These are phyloP conservation scores for Drosophila rhopaloa DNA, from an alignment of 1,140 invertebrate species.

Conservation along the genomic window DNA sequence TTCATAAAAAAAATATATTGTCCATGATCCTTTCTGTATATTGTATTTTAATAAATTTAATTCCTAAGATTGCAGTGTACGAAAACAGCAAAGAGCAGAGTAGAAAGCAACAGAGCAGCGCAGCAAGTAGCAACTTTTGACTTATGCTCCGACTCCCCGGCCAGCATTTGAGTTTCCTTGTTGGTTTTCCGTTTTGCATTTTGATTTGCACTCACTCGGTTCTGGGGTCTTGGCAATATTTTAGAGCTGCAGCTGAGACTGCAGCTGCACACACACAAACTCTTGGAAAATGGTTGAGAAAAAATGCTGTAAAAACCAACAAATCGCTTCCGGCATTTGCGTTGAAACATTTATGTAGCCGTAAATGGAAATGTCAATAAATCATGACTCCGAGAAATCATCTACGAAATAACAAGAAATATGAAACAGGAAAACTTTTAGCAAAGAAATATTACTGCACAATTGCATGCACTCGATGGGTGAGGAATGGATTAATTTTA, in stretches of 20 bases:
- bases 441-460: slow-evolving; percentile 53
- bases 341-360: slow-evolving; percentile 79
- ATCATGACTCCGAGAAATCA: slow-evolving; percentile 70
- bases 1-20: too few relatives aligned
- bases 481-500: slow-evolving; percentile 5
- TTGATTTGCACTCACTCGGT: slow-evolving; percentile 67
- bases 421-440: slow-evolving; percentile 65
- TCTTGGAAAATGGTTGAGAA: slow-evolving; percentile 23
- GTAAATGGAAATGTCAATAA: slow-evolving; percentile 83
- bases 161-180: slow-evolving; percentile 66
- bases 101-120: slow-evolving; percentile 21
- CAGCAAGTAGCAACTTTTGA: slow-evolving; percentile 59
- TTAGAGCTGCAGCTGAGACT: slow-evolving; percentile 46
- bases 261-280: slow-evolving; percentile 18
- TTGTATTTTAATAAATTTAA: too few relatives aligned
- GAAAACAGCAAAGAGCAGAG: neutral
- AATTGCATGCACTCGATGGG: slow-evolving; percentile 5
- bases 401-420: slow-evolving; percentile 43
- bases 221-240: slow-evolving; percentile 58
- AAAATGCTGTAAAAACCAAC: slow-evolving; percentile 56
- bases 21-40: too few relatives aligned
- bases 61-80: neutral
- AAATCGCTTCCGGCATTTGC: slow-evolving; percentile 79
- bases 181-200: slow-evolving; percentile 80
- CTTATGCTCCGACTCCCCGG: slow-evolving; percentile 66